These are phyloP conservation scores for Anthophora plumipes DNA, from an alignment of 2,888 invertebrate species.

Conservation along the genomic window DNA sequence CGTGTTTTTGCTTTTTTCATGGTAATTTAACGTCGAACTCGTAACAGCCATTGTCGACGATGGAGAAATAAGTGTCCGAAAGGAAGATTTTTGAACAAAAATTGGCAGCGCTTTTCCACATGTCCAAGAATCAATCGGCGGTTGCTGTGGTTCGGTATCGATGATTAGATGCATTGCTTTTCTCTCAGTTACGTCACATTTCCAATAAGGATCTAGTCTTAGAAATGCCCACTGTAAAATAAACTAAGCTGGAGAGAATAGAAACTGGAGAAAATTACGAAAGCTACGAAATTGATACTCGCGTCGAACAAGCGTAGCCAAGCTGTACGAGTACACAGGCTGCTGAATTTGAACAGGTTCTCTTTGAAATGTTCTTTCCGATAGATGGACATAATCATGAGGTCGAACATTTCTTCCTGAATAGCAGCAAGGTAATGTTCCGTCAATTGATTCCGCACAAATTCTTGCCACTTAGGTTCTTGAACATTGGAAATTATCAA, in stretches of 20 bases:
- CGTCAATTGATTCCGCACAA: constrained; percentile 49
- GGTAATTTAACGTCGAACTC: background rate
- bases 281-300: constrained; percentile 27
- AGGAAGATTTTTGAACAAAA: background rate
- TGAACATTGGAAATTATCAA: constrained; percentile 44
- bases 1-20: background rate
- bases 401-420: constrained; percentile 64
- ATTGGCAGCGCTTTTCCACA: constrained; percentile 4
- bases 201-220: constrained; percentile 20
- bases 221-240: constrained; percentile 20
- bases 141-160: constrained; percentile 12
- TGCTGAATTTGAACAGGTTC: constrained; percentile 52
- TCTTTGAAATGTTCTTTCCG: constrained; percentile 37
- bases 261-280: background rate
- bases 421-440: constrained; percentile 55
- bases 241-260: background rate
- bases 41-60: background rate
- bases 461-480: constrained; percentile 59
- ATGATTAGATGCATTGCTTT: background rate
- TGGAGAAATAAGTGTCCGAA: background rate
- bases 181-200: background rate
- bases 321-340: constrained; percentile 49
- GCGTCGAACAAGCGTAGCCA: constrained; percentile 53
- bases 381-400: constrained; percentile 30
- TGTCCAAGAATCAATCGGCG: constrained; percentile 20